Base-by-base conservation (phyloP, 2,888 invertebrate genomes). In the Agrochola litura region DNA sequence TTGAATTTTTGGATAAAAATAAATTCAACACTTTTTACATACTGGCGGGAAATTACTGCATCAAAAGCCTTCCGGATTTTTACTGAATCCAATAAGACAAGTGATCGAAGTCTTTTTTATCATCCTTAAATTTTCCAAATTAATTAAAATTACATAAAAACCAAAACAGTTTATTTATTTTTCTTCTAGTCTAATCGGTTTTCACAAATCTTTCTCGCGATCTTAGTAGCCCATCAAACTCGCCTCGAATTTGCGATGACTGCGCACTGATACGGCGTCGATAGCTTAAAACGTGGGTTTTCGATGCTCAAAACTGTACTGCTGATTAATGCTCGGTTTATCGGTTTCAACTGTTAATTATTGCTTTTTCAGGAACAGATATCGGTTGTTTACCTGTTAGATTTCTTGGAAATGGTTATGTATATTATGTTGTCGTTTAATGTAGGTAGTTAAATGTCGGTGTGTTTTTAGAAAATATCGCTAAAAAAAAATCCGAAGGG, bases 271-370 rank as follows among this genome's bases (percentile, higher is more conserved):
- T 93, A 95, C 64, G 81, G 63, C 72, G 77, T 68, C 83, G 86
- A 88, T 95, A 93, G 89, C 92, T 92, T 78, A 87, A 89, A 90
- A 90, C 92, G 95, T 95, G 91, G 93, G 93, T 92, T 92, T 93
- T 93, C 95, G 94, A 93, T 94, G 93, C 95, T 94, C 95, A 95
- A 95, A 95, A 94, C 93, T 93, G 93, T 92, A 91, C 92, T 90
- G 91, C 93, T 95, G 95, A 95, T 95, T 95, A 94, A 95, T 95
- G 95, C 92, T 91, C 78, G 91, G 69, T 86, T 94, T 94, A 89
- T 87, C 86, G 86, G 89, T 82, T 77, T 63, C 75, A 41, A 63
- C 65, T 64, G 76, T 81, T 71, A 76, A 82, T 81, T 82, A 93
- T 92, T 89, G 91, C 89, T 86, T 87, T 84, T 84, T 86, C 81